These are phyloP conservation scores for Aporophyla nigra DNA, from an alignment of 2,888 invertebrate species.

Conservation along the genomic window DNA sequence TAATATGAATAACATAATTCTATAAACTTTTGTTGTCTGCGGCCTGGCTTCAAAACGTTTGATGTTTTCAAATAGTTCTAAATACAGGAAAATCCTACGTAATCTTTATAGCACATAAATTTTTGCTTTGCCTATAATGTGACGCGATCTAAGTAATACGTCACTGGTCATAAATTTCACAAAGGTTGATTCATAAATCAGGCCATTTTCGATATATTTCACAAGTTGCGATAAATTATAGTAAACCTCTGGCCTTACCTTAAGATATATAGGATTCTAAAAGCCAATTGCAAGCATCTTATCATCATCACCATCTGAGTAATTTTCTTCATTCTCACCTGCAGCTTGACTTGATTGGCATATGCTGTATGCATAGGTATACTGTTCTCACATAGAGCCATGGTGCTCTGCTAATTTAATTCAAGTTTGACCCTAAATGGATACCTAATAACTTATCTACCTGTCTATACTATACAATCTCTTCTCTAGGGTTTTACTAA, in stretches of 20 bases:
- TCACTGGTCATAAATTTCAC: conserved; percentile 17
- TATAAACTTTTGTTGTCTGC: conserved; percentile 56
- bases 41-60: conserved; percentile 43
- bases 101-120: conserved; percentile 20
- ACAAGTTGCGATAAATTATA: not conserved
- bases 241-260: not conserved
- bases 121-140: conserved; percentile 8
- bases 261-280: not conserved
- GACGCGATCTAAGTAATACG: conserved; percentile 1
- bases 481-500: not conserved
- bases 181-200: conserved; percentile 40
- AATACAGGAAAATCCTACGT: conserved; percentile 21
- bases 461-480: not conserved
- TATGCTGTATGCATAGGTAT: not conserved
- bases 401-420: not conserved
- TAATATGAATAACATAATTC: conserved; percentile 50
- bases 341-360: not conserved
- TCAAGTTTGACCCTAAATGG: not conserved
- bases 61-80: conserved; percentile 32
- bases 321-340: not conserved
- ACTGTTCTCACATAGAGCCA: not conserved
- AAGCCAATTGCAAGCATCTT: not conserved
- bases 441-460: not conserved
- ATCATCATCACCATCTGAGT: too few species aligned
- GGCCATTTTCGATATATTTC: conserved; percentile 11